Evolutionary conservation across 2,113 vertebrate species (phyloP).

Genomic region (Brachyhypopomus gauderio): DNA sequence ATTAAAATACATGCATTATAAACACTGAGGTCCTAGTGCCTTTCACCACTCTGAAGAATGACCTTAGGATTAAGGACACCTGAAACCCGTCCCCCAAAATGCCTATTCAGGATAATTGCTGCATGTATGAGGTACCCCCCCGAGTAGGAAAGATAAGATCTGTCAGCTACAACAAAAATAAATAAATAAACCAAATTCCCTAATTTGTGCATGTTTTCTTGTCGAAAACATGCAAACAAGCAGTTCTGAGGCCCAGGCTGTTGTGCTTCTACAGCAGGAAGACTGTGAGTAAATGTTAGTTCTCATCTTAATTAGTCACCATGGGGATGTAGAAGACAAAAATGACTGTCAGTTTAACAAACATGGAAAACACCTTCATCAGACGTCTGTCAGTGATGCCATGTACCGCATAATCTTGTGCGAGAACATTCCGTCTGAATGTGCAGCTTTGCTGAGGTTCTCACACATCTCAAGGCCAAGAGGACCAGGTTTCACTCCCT

Average conservation of each 20-base stretch:
- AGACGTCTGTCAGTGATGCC: conserved; percentile 41
- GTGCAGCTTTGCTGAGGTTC: no score
- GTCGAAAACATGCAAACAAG: conserved; percentile 47
- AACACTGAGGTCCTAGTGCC: no score
- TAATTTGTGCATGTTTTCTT: conserved; percentile 23
- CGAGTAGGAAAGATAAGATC: background rate
- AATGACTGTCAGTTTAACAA: conserved; percentile 30
- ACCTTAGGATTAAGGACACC: background rate
- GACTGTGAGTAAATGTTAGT: conserved; percentile 44
- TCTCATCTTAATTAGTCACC: conserved; percentile 53
- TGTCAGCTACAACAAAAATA: background rate
- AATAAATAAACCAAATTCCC: conserved; percentile 24
- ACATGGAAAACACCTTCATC: conserved; percentile 28
- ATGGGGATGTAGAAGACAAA: conserved; percentile 41
- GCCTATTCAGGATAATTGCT: background rate
- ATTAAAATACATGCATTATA: no score
- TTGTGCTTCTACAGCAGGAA: conserved; percentile 41
- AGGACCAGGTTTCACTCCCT: no score
- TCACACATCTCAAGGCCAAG: no score
- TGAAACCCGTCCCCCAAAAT: background rate
- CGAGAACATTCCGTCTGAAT: no score
- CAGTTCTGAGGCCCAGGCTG: conserved; percentile 21
- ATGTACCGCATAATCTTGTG: conserved; percentile 31
- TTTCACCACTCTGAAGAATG: background rate
- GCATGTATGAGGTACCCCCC: background rate